Percentiles rank a stretch among this genome's conserved stretches.
phyloP scores from a whole-genome alignment of 2,888 invertebrate species.

The Acleris cristana region DNA sequence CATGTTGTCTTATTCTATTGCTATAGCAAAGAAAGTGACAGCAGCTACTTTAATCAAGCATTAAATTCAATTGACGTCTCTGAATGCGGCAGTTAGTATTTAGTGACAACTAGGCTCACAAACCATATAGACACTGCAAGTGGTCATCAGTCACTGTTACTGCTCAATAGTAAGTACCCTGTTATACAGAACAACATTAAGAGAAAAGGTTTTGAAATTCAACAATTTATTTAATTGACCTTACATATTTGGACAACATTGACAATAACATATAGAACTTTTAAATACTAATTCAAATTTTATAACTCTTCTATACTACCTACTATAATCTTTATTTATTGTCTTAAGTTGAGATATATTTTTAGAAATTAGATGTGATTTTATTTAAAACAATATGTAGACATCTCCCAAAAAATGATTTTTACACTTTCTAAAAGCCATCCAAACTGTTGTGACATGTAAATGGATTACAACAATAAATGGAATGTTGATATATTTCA shows the following conservation, averaged over 20 bases:
- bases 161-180: too few relatives aligned
- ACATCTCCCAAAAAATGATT: constrained; percentile 9
- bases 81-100: too few relatives aligned
- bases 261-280: constrained; percentile 49
- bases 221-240: constrained; percentile 73
- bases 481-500: constrained; percentile 48
- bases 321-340: constrained; percentile 60
- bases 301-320: constrained; percentile 31
- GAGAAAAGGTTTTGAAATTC: constrained; percentile 39
- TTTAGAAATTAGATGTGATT: constrained; percentile 44
- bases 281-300: constrained; percentile 39
- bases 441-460: constrained; percentile 13
- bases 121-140: too few relatives aligned
- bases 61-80: too few relatives aligned
- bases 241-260: constrained; percentile 59
- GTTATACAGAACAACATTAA: neutral
- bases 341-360: constrained; percentile 57
- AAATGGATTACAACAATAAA: constrained; percentile 31
- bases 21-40: too few relatives aligned
- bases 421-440: constrained; percentile 18
- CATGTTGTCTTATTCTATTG: too few relatives aligned
- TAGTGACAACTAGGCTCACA: too few relatives aligned
- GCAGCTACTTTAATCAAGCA: too few relatives aligned
- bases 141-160: too few relatives aligned
- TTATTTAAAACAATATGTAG: constrained; percentile 27